Evolutionary conservation across 2,888 invertebrate genomes (phyloP), one percentile per base, ranked within the genome.

Genomic region (Calameuta idolon): DNA sequence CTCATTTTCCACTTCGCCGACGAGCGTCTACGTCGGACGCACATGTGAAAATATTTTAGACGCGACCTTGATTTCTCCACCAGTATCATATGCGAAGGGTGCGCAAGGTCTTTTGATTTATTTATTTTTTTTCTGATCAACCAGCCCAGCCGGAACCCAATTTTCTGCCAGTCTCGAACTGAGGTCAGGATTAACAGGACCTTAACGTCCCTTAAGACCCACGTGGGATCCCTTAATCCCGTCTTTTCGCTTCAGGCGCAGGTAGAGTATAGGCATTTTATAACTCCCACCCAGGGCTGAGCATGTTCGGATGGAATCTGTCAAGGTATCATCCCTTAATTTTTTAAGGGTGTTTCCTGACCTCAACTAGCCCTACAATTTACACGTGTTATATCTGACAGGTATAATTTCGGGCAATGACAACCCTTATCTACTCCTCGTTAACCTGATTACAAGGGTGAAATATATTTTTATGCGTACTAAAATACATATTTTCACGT

Each of bases 151-250:
- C 9, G 9, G 23, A 55, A 23, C 9, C 9, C 55, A 23, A 55
- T 23, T 55, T 23, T 55, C 23, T 15, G 55, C 23, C 0, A 55
- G 55, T 23, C 71, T 31, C 71, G 31, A 71, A 71, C 31, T 71
- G 33, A 71, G 71, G 33, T 71, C 31, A 34, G 71, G 31, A 71
- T 71, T 71, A 71, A 3, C 71, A 71, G 23, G 34, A 71, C 71
- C 33, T 71, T 15, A 34, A 55, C 55, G 9, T 55, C 55, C 55
- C 23, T 23, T 23, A 55, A 23, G 23, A 55, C 9, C 23, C 55
- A 23, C 55, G 55, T 55, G 23, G 55, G 55, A 55, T 55, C 55
- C 23, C 55, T 55, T 55, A 55, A 55, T 23, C 5, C 23, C 40
- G 2, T 55, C 15, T 55, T 55, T 15, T 40, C 15, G 40, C 15